These are phyloP conservation scores for Heliconius melpomene DNA, from an alignment of 1,140 invertebrate genomes.

Conservation along the genomic window DNA sequence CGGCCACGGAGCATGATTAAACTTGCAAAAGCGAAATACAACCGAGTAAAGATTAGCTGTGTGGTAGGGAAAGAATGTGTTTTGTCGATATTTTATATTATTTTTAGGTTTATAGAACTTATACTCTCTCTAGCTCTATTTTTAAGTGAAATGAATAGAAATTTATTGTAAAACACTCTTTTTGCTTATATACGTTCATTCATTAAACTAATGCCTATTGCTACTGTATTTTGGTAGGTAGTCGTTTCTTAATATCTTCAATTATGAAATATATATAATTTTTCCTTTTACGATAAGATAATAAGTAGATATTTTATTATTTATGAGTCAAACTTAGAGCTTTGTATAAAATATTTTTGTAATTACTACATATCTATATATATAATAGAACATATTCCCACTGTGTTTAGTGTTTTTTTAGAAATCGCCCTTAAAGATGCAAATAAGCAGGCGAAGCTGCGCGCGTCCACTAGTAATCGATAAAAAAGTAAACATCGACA, in stretches of 20 bases:
- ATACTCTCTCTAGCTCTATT: too few species aligned
- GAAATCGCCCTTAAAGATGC: too few species aligned
- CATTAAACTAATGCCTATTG: too few species aligned
- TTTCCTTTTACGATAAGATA: neutral
- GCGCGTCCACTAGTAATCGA: too few species aligned
- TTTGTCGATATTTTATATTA: slow-evolving; percentile 38
- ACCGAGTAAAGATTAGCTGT: slow-evolving; percentile 73
- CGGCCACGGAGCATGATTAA: slow-evolving; percentile 73
- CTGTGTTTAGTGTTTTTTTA: too few species aligned
- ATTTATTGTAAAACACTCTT: too few species aligned
- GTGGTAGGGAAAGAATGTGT: slow-evolving; percentile 25
- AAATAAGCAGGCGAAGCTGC: too few species aligned
- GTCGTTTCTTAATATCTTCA: neutral
- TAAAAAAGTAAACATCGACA: neutral
- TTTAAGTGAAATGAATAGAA: too few species aligned
- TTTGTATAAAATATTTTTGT: neutral
- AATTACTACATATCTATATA: too few species aligned
- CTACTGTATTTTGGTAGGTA: neutral
- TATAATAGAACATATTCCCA: too few species aligned
- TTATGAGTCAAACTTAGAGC: neutral
- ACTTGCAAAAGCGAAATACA: slow-evolving; percentile 80
- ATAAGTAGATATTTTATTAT: neutral
- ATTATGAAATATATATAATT: neutral
- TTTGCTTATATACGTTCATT: too few species aligned
- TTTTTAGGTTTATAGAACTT: neutral